Evolutionary conservation across 2,888 invertebrate genomes (phyloP).

Genomic region (Nasonovia ribisnigri): DNA sequence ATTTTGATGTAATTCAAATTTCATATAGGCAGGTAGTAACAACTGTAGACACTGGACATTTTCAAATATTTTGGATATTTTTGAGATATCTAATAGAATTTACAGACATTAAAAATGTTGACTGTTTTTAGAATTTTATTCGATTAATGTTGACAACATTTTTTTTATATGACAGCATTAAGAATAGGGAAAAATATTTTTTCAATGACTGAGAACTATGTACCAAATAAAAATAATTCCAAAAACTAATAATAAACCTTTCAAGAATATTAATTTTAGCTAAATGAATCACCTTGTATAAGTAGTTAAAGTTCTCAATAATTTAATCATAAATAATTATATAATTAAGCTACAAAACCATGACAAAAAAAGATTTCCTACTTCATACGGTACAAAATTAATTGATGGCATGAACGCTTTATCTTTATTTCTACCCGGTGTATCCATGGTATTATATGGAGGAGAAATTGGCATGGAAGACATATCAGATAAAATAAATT

Average conservation of each 20-base stretch:
- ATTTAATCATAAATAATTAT: not conserved
- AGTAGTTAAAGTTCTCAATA: not conserved
- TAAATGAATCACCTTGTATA: not conserved
- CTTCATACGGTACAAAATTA: not conserved
- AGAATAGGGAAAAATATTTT: no score
- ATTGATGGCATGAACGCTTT: constrained; percentile 36
- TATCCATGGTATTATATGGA: constrained; percentile 47
- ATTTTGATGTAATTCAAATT: no score
- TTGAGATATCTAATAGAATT: not conserved
- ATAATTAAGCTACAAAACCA: constrained; percentile 46
- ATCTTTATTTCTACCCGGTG: constrained; percentile 43
- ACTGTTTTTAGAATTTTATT: not conserved
- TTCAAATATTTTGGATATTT: not conserved
- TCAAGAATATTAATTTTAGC: not conserved
- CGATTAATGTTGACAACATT: not conserved
- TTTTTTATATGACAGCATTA: no score
- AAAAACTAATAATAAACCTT: not conserved
- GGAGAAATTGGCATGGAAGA: constrained; percentile 69
- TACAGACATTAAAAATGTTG: no score
- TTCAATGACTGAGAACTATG: no score
- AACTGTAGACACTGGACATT: no score
- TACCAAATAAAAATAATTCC: not conserved
- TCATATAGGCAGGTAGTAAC: no score
- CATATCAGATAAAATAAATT: constrained; percentile 73
- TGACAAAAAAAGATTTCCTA: constrained; percentile 7